These are phyloP conservation scores for Apoda limacodes DNA, from an alignment of 2,888 invertebrate genomes.

Conservation along the genomic window DNA sequence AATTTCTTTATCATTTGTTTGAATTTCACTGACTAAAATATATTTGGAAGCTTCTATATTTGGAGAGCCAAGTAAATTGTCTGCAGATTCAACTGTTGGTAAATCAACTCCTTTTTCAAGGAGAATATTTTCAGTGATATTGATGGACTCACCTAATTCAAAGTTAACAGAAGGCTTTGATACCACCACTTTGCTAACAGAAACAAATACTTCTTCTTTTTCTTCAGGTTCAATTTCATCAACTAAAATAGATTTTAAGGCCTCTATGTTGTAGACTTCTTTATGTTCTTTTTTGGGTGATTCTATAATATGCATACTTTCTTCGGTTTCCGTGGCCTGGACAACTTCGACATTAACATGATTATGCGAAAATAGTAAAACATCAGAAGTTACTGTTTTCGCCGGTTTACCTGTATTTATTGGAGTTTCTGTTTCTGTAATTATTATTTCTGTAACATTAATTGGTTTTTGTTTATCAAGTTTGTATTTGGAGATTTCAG, in stretches of 20 bases:
- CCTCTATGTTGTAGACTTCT: conserved; percentile 27
- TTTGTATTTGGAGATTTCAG: conserved; percentile 23
- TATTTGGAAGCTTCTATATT: conserved; percentile 50
- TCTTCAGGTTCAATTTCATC: conserved; percentile 63
- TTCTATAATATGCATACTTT: conserved; percentile 19
- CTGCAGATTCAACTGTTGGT: conserved; percentile 21
- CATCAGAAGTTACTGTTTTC: conserved; percentile 24
- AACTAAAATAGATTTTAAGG: conserved; percentile 33
- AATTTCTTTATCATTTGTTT: conserved; percentile 57
- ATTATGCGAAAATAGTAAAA: conserved; percentile 28
- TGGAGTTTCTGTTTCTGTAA: conserved; percentile 32
- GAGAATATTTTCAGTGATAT: conserved; percentile 27
- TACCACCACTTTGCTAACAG: conserved; percentile 20
- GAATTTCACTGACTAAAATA: conserved; percentile 62
- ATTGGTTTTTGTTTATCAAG: conserved; percentile 38
- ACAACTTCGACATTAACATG: conserved; percentile 34
- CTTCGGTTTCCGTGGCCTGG: conserved; percentile 32
- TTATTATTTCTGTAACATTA: conserved; percentile 36
- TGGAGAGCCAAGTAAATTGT: conserved; percentile 23
- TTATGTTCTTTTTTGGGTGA: conserved; percentile 22
- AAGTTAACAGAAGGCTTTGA: conserved; percentile 25
- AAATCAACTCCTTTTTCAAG: conserved; percentile 32
- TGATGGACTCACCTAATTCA: conserved; percentile 29
- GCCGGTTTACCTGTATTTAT: conserved; percentile 24
- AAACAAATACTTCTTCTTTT: conserved; percentile 27